Percentiles rank a stretch among this genome's conserved stretches.
phyloP scores from a whole-genome alignment of 2,888 invertebrate genomes.

The Synergus itoensis region DNA sequence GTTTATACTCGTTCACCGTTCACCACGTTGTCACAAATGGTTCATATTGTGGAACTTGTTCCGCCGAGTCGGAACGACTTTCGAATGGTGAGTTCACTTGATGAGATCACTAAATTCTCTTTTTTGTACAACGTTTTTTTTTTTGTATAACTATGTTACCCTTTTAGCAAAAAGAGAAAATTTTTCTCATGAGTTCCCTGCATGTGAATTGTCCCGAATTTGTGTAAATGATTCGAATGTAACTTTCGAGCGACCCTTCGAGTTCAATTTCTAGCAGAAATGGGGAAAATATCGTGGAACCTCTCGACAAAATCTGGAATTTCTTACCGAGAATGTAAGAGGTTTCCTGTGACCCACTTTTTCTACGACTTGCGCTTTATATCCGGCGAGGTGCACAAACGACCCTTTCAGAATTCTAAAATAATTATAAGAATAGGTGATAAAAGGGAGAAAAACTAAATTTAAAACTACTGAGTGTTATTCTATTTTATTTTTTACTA shows the following conservation, averaged over 20 bases:
- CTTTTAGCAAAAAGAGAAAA: not conserved
- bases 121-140: not conserved
- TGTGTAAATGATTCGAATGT: slow-evolving; percentile 9
- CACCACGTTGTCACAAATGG: slow-evolving; percentile 72
- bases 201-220: slow-evolving; percentile 17
- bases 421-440: not conserved
- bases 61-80: slow-evolving; percentile 77
- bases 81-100: slow-evolving; percentile 72
- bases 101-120: slow-evolving; percentile 30
- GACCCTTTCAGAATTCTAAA: not conserved
- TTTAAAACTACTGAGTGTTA: not conserved
- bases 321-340: slow-evolving; percentile 10
- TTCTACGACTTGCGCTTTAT: not conserved
- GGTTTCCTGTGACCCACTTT: slow-evolving; percentile 35
- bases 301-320: slow-evolving; percentile 13
- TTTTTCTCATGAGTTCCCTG: not conserved
- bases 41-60: slow-evolving; percentile 76
- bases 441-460: not conserved
- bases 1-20: slow-evolving; percentile 33
- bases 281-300: not conserved
- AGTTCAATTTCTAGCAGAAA: slow-evolving; percentile 19
- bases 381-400: not conserved
- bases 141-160: too few species aligned
- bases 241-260: not conserved
- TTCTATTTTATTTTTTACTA: not conserved